These are phyloP conservation scores for Entomobrya proxima DNA, from an alignment of 2,888 invertebrate species.

Conservation along the genomic window DNA sequence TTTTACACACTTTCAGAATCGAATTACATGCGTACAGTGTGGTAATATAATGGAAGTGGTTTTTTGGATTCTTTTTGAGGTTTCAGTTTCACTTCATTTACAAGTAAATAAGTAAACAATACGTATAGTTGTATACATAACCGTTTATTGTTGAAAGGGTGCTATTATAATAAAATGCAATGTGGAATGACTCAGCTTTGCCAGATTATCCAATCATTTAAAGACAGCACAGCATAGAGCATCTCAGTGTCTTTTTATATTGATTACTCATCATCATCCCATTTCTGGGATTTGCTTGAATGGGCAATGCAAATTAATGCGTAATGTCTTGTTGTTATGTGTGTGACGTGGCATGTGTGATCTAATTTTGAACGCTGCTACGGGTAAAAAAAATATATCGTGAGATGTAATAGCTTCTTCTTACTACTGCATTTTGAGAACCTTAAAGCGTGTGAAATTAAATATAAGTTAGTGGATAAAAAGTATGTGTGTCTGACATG, in stretches of 20 bases:
- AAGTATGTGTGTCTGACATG: neutral
- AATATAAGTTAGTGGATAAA: slow-evolving; percentile 20
- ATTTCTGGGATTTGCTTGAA: neutral
- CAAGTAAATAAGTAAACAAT: neutral
- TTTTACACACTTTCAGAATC: slow-evolving; percentile 26
- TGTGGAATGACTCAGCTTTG: neutral
- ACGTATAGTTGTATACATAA: neutral
- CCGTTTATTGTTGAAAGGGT: neutral
- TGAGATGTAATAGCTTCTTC: neutral
- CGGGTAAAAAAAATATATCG: neutral
- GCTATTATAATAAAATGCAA: neutral
- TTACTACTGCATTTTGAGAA: neutral
- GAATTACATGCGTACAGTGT: slow-evolving; percentile 9
- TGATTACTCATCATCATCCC: slow-evolving; percentile 17
- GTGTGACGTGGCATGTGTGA: slow-evolving; percentile 46
- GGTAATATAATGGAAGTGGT: neutral
- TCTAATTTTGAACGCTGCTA: neutral
- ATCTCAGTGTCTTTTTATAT: no score
- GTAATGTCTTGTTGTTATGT: neutral
- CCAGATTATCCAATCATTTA: slow-evolving; percentile 14
- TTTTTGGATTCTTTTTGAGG: neutral
- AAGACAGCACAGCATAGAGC: no score
- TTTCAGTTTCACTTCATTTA: slow-evolving; percentile 33
- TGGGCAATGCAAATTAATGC: no score
- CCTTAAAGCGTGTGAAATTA: slow-evolving; percentile 2